phyloP scores from a whole-genome alignment of 2,113 vertebrate genomes.

The Apistogramma diplotaenia region DNA sequence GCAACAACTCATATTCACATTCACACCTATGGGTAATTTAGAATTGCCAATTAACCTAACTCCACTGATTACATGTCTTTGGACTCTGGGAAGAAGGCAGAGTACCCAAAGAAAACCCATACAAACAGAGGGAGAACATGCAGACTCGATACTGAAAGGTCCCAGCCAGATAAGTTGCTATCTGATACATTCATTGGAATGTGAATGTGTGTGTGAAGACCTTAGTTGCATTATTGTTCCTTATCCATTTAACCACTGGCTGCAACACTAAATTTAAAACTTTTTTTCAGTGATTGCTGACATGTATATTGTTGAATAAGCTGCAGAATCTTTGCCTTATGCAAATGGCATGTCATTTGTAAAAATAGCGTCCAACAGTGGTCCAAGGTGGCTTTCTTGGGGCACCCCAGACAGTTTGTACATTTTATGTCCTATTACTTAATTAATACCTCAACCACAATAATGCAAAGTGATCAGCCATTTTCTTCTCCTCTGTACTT shows the following conservation, averaged over 20 bases:
- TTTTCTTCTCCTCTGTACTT: neutral
- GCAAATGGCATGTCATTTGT: rapidly evolving
- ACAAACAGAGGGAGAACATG: too few species aligned
- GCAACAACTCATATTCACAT: too few species aligned
- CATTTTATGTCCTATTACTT: neutral
- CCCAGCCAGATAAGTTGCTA: too few species aligned
- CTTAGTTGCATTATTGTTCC: neutral
- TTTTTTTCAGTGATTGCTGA: rapidly evolving
- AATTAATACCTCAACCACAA: neutral
- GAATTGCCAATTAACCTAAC: too few species aligned
- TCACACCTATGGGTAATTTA: too few species aligned
- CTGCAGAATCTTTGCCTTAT: neutral
- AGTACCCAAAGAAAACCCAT: too few species aligned
- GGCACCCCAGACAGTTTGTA: rapidly evolving
- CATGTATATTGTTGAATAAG: neutral
- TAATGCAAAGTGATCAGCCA: neutral
- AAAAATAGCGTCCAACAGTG: neutral
- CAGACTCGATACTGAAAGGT: too few species aligned
- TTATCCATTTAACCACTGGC: neutral
- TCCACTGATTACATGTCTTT: too few species aligned
- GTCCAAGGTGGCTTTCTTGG: neutral
- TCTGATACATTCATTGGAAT: too few species aligned
- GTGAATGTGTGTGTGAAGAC: too few species aligned
- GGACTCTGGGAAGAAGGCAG: too few species aligned
- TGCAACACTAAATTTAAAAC: neutral